These are phyloP conservation scores for Amazonetta brasiliensis DNA, from an alignment of 2,797 vertebrate species.

Conservation along the genomic window DNA sequence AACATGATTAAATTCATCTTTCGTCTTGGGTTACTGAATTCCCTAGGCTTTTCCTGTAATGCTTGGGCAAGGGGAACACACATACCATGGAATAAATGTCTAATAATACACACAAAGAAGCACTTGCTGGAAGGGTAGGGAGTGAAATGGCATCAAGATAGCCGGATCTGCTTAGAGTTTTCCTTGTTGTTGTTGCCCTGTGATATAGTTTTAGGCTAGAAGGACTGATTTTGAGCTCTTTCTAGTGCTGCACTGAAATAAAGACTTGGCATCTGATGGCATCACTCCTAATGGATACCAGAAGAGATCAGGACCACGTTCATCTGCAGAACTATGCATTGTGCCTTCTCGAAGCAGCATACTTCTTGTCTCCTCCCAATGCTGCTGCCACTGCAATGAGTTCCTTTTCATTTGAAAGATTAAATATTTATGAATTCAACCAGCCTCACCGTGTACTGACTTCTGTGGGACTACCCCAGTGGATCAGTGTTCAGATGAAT, in stretches of 20 bases:
- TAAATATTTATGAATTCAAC: background rate
- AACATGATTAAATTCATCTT: conserved; percentile 23
- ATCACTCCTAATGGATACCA: background rate
- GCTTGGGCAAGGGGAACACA: background rate
- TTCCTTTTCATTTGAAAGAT: background rate
- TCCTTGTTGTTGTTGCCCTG: background rate
- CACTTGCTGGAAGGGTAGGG: background rate
- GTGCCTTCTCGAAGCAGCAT: background rate
- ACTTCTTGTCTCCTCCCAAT: background rate
- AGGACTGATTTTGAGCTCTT: background rate
- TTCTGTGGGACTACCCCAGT: background rate
- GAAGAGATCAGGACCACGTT: background rate
- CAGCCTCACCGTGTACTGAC: background rate
- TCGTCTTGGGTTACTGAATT: conserved; percentile 10
- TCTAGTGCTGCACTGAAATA: background rate
- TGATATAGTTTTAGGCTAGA: background rate
- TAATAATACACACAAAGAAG: background rate
- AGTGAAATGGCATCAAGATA: background rate
- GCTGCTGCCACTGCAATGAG: background rate
- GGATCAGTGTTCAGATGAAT: background rate
- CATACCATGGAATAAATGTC: background rate
- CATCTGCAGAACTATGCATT: background rate
- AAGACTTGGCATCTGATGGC: background rate
- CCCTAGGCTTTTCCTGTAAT: background rate
- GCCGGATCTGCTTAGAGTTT: background rate